These are phyloP conservation scores for Palloptera scutellata DNA, from an alignment of 2,888 invertebrate genomes.

Conservation along the genomic window DNA sequence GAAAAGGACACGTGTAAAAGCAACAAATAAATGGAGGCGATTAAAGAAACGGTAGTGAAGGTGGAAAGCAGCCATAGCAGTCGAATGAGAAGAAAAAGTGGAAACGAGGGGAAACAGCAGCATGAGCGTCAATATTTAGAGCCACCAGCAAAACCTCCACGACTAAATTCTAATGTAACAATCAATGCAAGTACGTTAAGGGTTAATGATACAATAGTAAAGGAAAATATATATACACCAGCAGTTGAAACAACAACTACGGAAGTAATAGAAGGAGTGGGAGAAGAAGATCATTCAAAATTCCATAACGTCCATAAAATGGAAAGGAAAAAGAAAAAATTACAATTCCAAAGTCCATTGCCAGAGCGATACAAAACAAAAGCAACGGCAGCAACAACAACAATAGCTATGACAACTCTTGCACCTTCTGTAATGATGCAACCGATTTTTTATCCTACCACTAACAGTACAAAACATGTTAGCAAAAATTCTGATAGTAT, in stretches of 20 bases:
- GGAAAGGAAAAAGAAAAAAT: conserved; percentile 47
- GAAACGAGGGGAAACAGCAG: conserved; percentile 17
- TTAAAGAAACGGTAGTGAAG: background rate
- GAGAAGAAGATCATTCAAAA: no score
- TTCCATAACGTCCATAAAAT: conserved; percentile 10
- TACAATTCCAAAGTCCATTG: conserved; percentile 55
- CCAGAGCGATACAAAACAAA: conserved; percentile 13
- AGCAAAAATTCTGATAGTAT: background rate
- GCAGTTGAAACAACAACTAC: conserved; percentile 14
- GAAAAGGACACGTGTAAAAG: conserved; percentile 26
- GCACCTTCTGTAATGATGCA: conserved; percentile 22
- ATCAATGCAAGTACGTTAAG: background rate
- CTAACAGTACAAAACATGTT: conserved; percentile 7
- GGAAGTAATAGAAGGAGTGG: conserved; percentile 26
- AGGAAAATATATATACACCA: conserved; percentile 1
- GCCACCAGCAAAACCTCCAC: conserved; percentile 39
- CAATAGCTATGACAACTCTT: conserved; percentile 25
- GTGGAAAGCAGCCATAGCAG: background rate
- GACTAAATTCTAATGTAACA: conserved; percentile 28
- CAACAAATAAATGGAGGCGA: background rate
- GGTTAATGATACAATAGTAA: background rate
- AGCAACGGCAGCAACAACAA: conserved; percentile 17
- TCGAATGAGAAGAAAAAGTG: conserved; percentile 3
- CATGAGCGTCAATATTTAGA: conserved; percentile 3
- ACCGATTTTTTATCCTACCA: background rate